Percentiles rank a stretch among this genome's conserved stretches.
Evolutionary conservation across 1,140 invertebrate genomes (phyloP).

Genomic region (Odontomachus brunneus): DNA sequence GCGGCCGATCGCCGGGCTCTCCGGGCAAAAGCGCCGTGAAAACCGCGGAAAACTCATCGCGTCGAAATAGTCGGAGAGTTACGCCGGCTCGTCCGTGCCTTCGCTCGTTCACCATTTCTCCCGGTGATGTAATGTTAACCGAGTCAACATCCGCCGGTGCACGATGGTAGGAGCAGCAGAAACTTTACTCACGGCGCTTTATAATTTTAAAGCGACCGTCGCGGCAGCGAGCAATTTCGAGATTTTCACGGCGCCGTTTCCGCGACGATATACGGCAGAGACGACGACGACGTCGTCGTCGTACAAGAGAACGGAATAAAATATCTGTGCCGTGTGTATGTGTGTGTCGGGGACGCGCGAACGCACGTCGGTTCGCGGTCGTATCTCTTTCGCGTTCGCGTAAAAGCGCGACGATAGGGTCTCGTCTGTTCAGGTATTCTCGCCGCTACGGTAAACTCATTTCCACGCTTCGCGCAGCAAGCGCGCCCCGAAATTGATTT

Average conservation of each 20-base stretch:
- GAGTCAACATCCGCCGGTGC: constrained; percentile 33
- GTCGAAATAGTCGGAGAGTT: not conserved
- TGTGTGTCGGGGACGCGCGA: not conserved
- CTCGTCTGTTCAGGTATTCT: constrained; percentile 2
- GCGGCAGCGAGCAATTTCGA: constrained; percentile 29
- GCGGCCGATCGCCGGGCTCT: not conserved
- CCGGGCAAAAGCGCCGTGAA: not conserved
- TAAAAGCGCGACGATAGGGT: constrained; percentile 15
- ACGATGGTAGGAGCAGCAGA: not conserved
- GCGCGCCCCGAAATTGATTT: constrained; percentile 32
- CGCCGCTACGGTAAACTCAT: constrained; percentile 25
- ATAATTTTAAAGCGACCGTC: constrained; percentile 38
- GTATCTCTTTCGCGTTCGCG: constrained; percentile 41
- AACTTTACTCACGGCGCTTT: constrained; percentile 30
- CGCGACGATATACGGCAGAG: constrained; percentile 10
- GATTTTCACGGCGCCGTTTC: constrained; percentile 30
- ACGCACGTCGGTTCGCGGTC: not conserved
- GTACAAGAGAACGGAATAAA: constrained; percentile 39
- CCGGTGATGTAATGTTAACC: constrained; percentile 27
- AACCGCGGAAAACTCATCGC: not conserved
- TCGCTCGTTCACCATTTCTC: constrained; percentile 25
- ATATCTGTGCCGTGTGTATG: constrained; percentile 23
- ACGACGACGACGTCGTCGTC: not conserved
- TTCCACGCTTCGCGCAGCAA: not conserved
- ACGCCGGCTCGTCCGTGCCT: not conserved